Percentiles rank a stretch among this genome's conserved stretches.
These are phyloP conservation scores for Alligator sinensis DNA, from an alignment of 2,113 vertebrate species.

Conservation along the genomic window DNA sequence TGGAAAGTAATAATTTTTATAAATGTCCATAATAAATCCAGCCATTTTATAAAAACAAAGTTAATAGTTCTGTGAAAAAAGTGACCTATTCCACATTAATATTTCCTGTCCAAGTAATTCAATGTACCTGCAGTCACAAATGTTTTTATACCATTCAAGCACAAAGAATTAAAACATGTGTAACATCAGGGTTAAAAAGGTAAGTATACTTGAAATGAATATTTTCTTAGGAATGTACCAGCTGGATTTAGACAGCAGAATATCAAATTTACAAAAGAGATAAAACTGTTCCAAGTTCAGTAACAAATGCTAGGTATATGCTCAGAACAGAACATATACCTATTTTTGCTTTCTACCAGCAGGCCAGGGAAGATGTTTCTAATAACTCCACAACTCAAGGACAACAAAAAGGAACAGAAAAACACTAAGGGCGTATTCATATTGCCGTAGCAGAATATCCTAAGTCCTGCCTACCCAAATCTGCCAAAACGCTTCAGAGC, in stretches of 20 bases:
- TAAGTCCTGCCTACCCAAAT: neutral
- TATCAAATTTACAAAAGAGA: rapidly evolving
- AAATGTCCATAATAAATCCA: neutral
- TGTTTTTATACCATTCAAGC: neutral
- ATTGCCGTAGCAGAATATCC: neutral
- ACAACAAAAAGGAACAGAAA: neutral
- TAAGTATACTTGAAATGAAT: neutral
- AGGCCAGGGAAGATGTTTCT: neutral
- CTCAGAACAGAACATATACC: neutral
- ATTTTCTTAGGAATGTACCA: neutral
- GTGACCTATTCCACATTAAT: neutral
- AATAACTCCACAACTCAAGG: neutral
- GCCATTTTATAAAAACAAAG: neutral
- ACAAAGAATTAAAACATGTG: neutral
- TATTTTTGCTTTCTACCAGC: neutral
- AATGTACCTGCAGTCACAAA: neutral
- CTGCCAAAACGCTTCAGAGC: neutral
- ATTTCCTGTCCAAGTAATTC: neutral
- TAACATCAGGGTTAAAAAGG: neutral
- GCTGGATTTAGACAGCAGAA: neutral
- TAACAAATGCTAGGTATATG: neutral
- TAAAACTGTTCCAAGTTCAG: neutral
- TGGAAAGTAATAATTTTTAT: neutral
- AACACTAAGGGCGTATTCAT: neutral
- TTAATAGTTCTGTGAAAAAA: neutral